Evolutionary conservation across 1,140 invertebrate genomes (phyloP), one percentile per base, ranked within the genome.

Genomic region (Cyclargus thomasi): DNA sequence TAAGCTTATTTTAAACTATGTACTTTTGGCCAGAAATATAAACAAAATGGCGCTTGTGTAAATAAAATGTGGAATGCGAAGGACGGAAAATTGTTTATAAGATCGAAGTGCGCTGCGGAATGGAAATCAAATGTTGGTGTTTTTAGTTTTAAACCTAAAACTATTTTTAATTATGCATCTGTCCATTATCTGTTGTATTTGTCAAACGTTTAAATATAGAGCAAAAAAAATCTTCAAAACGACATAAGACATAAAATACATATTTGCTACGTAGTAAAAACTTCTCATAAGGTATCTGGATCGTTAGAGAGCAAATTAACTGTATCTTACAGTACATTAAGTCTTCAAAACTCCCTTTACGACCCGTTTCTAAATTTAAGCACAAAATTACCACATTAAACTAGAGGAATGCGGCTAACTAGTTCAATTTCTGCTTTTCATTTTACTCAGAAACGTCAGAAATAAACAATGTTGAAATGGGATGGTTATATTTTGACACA

Each of bases 61-160:
- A 82, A 82, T 78, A 79, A 73, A 75, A 75, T 78, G 71, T 47
- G 66, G 71, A 74, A 74, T 72, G 71, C 63, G 70, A 77, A 77
- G 71, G 69, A 66, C 70, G 65, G 22, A 11, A 18, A 57, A 35
- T 57, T 16, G 53, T 35, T 66, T 20, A 66, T 57, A 66, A 17
- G 39, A 47, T 47, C 39, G 6, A 47, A 47, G 39, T 47, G 39
- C 39, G 39, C 1, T 47, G 39, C 14, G 7, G 39, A 47, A 47
- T 47, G 39, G 29, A 47, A 47, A 11, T 47, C 39, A 16, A 47
- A 47, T 29, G 36, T 6, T 47, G 29, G 5, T 47, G 39, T 47
- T 8, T 47, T 47, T 14, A 47, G 2, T 47, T 47, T 47, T 47
- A 47, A 11, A 47, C 10, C 14, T 47, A 47, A 3, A 29, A 29